Percentiles rank a stretch among this genome's conserved stretches.
phyloP scores from a whole-genome alignment of 2,113 vertebrate species.

The Rhagologus leucostigma region DNA sequence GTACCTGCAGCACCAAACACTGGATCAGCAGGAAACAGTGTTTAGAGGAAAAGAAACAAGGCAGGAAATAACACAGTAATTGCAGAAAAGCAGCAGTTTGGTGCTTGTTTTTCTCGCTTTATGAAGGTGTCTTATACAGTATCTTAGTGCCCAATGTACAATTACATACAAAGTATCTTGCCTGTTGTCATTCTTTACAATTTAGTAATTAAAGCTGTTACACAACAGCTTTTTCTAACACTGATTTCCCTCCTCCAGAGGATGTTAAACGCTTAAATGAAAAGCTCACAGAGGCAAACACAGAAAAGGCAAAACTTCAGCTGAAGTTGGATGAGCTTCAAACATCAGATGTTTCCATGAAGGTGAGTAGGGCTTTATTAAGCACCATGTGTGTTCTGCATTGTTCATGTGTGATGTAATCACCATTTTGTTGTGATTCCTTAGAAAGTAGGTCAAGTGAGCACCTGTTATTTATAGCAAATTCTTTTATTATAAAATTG shows the following conservation, averaged over 20 bases:
- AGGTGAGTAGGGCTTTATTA: constrained; percentile 67
- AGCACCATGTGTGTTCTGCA: neutral
- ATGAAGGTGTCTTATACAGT: neutral
- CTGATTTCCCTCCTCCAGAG: constrained; percentile 69
- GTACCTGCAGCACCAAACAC: neutral
- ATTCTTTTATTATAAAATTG: neutral
- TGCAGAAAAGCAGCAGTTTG: neutral
- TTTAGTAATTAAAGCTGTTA: neutral
- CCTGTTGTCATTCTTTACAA: neutral
- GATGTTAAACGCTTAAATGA: constrained; percentile 89
- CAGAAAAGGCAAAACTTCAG: constrained; percentile 86
- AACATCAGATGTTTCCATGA: constrained; percentile 90
- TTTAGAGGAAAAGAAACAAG: neutral
- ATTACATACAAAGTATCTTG: neutral
- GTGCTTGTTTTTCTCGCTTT: neutral
- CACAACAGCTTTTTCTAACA: neutral
- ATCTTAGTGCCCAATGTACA: neutral
- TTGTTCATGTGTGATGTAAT: neutral
- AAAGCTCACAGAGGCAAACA: constrained; percentile 84
- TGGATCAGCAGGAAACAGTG: neutral
- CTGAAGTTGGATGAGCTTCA: constrained; percentile 92
- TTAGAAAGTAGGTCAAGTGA: neutral
- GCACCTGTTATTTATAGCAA: neutral
- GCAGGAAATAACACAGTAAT: neutral
- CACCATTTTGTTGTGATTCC: neutral